phyloP scores from a whole-genome alignment of 1,140 invertebrate genomes.

The Cydia fagiglandana region DNA sequence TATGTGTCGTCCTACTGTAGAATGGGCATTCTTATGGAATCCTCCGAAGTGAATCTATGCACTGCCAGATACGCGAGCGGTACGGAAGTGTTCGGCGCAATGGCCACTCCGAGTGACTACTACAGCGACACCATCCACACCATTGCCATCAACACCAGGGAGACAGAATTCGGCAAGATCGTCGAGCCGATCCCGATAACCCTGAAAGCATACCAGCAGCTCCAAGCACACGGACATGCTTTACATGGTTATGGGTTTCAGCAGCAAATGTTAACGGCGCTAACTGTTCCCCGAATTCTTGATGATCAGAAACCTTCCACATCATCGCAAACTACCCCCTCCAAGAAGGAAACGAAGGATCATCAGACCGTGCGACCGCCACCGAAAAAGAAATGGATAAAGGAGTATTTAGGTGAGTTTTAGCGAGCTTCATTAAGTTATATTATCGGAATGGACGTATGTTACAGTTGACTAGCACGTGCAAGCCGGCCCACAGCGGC shows the following conservation, averaged over 20 bases:
- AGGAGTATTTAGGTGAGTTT: slow-evolving; percentile 81
- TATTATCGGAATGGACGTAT: not conserved
- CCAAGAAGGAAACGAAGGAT: slow-evolving; percentile 52
- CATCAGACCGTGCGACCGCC: slow-evolving; percentile 73
- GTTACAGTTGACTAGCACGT: slow-evolving; percentile 22
- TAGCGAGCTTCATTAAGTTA: not conserved
- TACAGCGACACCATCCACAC: slow-evolving; percentile 64
- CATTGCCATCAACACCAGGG: slow-evolving; percentile 68
- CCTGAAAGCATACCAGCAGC: slow-evolving; percentile 63
- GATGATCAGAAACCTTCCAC: slow-evolving; percentile 46
- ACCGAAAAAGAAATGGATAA: slow-evolving; percentile 87
- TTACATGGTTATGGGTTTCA: slow-evolving; percentile 54
- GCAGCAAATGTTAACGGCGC: slow-evolving; percentile 47
- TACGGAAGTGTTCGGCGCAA: slow-evolving; percentile 56
- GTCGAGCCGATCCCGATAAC: slow-evolving; percentile 68
- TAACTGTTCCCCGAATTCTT: slow-evolving; percentile 45
- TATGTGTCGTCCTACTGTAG: slow-evolving; percentile 55
- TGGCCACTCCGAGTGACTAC: slow-evolving; percentile 61
- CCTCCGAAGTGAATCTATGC: slow-evolving; percentile 65
- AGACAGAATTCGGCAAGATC: slow-evolving; percentile 71
- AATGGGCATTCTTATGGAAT: slow-evolving; percentile 75
- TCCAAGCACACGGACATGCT: slow-evolving; percentile 43
- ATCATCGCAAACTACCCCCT: slow-evolving; percentile 45
- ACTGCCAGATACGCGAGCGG: slow-evolving; percentile 55
- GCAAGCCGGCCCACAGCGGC: slow-evolving; percentile 35